A percentile compares a stretch with the other conserved stretches of the same genome.
These are phyloP conservation scores for Mermis nigrescens DNA, from an alignment of 2,888 invertebrate genomes.

Conservation along the genomic window DNA sequence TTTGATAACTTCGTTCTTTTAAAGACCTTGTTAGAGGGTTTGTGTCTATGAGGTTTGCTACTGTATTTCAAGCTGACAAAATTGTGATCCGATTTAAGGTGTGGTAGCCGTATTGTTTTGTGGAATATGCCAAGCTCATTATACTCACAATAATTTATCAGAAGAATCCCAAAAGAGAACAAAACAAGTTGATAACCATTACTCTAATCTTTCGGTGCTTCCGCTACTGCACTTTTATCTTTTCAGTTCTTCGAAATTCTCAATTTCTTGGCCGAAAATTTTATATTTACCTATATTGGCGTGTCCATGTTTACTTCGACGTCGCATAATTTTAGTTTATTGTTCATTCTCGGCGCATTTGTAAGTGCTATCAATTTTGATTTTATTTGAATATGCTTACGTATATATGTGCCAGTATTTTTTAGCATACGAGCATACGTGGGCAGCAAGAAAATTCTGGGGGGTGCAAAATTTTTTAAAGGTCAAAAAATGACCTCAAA, in stretches of 20 bases:
- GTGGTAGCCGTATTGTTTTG: conserved; percentile 93
- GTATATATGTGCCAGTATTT: too few species aligned
- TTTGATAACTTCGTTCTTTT: too few species aligned
- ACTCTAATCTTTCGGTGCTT: not conserved
- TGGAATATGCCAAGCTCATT: conserved; percentile 96
- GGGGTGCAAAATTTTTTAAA: too few species aligned
- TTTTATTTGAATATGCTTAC: too few species aligned
- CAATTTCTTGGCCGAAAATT: conserved; percentile 89
- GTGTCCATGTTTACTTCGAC: conserved; percentile 96
- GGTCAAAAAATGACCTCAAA: too few species aligned
- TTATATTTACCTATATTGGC: conserved; percentile 93
- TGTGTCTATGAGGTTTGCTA: too few species aligned
- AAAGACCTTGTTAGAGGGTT: too few species aligned
- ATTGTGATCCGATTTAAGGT: too few species aligned
- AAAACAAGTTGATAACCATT: conserved; percentile 49
- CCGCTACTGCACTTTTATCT: too few species aligned
- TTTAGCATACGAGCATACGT: too few species aligned
- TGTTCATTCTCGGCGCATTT: conserved; percentile 76
- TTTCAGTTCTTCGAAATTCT: conserved; percentile 59
- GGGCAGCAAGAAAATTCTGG: too few species aligned
- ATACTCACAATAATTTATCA: conserved; percentile 87
- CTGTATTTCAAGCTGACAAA: too few species aligned
- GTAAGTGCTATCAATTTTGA: conserved; percentile 44
- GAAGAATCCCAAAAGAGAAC: conserved; percentile 64
- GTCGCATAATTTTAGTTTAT: conserved; percentile 74